These are phyloP conservation scores for Cerastis leucographa DNA, from an alignment of 2,888 invertebrate genomes.

Conservation along the genomic window DNA sequence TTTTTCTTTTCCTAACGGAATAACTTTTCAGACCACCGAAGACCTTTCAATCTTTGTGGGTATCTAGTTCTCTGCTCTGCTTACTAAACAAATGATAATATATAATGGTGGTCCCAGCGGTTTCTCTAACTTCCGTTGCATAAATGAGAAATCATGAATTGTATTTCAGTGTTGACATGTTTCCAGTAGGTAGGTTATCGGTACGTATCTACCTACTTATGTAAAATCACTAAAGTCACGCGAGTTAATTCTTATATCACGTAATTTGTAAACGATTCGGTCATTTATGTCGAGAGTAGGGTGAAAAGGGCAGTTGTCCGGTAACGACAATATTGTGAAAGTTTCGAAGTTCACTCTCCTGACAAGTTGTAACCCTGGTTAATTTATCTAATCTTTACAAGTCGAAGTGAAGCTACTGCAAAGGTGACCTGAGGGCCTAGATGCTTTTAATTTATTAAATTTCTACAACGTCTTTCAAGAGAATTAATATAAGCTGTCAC, in stretches of 20 bases:
- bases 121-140: not conserved
- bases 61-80: not conserved
- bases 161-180: not conserved
- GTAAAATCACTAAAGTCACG: not conserved
- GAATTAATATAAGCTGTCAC: not conserved
- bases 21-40: too few species aligned
- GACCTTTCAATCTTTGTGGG: not conserved
- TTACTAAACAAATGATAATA: not conserved
- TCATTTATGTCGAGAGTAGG: conserved; percentile 37
- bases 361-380: conserved; percentile 15
- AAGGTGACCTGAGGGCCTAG: not conserved
- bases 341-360: conserved; percentile 3
- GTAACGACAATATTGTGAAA: conserved; percentile 24
- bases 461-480: not conserved
- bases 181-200: not conserved
- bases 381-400: not conserved
- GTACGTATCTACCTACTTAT: not conserved
- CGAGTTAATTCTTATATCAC: conserved; percentile 22
- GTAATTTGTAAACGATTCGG: conserved; percentile 46
- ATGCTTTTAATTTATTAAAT: not conserved
- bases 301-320: conserved; percentile 45
- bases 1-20: not conserved
- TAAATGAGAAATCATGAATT: not conserved
- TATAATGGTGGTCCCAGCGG: not conserved
- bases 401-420: not conserved